Conservation (phyloP, 1,140 invertebrate genomes). For the Rhagoletis pomonella region DNA sequence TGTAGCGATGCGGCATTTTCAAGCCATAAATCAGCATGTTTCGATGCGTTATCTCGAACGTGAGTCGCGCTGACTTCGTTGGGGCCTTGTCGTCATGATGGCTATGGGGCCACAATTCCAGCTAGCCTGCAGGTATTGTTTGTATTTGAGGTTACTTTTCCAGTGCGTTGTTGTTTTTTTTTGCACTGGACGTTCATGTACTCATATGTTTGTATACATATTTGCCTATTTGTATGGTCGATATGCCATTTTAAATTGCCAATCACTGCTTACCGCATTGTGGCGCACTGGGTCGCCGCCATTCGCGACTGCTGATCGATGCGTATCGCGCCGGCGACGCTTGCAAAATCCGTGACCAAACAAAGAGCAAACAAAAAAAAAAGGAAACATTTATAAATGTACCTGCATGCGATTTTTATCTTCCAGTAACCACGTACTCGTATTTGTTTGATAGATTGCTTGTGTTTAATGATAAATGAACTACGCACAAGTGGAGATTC, state of each 20-base stretch:
- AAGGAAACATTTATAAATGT: background rate
- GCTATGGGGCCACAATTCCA: background rate
- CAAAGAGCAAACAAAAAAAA: background rate
- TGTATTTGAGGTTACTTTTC: background rate
- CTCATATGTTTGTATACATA: background rate
- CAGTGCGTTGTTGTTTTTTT: background rate
- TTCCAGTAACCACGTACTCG: slow-evolving; percentile 4
- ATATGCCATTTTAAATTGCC: background rate
- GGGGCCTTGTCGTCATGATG: background rate
- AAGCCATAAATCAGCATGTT: slow-evolving; percentile 4
- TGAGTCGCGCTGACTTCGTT: background rate
- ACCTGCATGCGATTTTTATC: slow-evolving; percentile 9
- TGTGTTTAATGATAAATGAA: slow-evolving; percentile 15
- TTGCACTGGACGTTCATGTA: background rate
- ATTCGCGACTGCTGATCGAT: background rate
- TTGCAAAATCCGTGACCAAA: slow-evolving; percentile 9
- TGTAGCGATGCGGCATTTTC: background rate
- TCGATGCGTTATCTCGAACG: slow-evolving; percentile 33
- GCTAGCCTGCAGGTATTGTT: background rate
- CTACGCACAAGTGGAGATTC: background rate
- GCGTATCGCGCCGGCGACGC: background rate
- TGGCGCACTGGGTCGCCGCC: background rate
- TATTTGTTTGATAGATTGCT: slow-evolving; percentile 25
- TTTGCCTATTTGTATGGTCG: background rate
- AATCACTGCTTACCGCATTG: background rate